Percentiles rank a stretch among this genome's conserved stretches.
These are phyloP conservation scores for Alligator mississippiensis DNA, from an alignment of 2,113 vertebrate genomes.

Conservation along the genomic window DNA sequence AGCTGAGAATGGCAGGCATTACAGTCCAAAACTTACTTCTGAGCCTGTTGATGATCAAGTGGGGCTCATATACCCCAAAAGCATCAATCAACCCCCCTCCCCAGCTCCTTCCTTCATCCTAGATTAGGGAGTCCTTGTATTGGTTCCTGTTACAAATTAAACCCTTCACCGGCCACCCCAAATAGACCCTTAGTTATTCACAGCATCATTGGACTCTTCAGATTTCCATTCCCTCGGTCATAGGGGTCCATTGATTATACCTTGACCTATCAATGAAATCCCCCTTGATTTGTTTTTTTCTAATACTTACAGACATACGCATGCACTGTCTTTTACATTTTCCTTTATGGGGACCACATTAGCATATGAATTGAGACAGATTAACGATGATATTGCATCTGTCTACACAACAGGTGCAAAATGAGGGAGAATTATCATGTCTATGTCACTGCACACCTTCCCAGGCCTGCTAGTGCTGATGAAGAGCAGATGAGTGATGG, in stretches of 20 bases:
- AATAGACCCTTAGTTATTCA: not conserved
- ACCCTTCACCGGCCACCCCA: not conserved
- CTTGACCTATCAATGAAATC: not conserved
- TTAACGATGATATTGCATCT: not conserved
- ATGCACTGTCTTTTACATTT: not conserved
- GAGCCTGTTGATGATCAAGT: not conserved
- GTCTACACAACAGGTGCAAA: not conserved
- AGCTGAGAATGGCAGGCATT: not conserved
- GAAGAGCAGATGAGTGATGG: not conserved
- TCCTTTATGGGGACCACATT: not conserved
- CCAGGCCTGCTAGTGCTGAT: not conserved
- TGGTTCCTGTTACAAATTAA: not conserved
- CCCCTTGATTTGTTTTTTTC: not conserved
- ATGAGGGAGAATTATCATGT: not conserved
- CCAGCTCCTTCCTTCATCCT: not conserved
- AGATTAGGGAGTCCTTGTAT: not conserved
- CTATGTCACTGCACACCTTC: fast-evolving
- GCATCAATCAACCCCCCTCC: not conserved
- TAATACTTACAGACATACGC: not conserved
- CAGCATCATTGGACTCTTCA: not conserved
- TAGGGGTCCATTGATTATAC: not conserved
- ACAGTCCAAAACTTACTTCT: not conserved
- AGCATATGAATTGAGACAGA: not conserved
- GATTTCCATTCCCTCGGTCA: not conserved
- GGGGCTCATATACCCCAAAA: not conserved